Evolutionary conservation across 1,140 invertebrate species (phyloP).

Genomic region (Rhagoletis pomonella): DNA sequence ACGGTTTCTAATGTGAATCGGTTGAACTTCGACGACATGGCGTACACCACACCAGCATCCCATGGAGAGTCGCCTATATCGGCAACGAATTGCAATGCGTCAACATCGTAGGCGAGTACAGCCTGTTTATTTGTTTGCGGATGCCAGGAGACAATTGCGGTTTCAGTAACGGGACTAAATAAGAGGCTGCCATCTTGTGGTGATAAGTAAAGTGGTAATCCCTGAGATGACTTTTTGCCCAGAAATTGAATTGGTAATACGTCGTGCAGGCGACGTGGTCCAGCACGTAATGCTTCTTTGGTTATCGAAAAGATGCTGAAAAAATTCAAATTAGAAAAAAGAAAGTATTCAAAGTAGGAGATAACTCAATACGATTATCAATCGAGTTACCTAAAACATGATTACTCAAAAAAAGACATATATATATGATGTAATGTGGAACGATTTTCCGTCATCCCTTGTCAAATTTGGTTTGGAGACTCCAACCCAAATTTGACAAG

Average conservation of each 20-base stretch:
- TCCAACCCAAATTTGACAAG: no score
- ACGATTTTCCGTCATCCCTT: no score
- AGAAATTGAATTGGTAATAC: background rate
- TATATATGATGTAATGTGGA: no score
- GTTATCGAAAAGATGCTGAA: constrained; percentile 37
- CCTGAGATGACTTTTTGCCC: constrained; percentile 21
- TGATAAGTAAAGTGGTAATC: constrained; percentile 7
- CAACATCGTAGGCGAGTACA: background rate
- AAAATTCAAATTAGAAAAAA: background rate
- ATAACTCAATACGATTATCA: no score
- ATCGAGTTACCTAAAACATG: no score
- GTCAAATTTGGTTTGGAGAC: no score
- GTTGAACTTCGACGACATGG: constrained; percentile 35
- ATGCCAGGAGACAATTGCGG: constrained; percentile 11
- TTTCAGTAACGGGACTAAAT: constrained; percentile 16
- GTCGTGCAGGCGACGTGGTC: background rate
- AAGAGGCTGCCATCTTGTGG: constrained; percentile 39
- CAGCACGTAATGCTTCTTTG: background rate
- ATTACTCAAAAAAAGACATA: no score
- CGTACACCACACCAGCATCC: background rate
- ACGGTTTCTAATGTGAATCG: constrained; percentile 21
- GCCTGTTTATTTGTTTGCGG: constrained; percentile 30
- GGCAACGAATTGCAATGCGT: background rate
- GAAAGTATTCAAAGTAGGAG: background rate
- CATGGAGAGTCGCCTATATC: constrained; percentile 19